Conservation (phyloP, 2,888 invertebrate genomes). For the Cephalotes varians region DNA sequence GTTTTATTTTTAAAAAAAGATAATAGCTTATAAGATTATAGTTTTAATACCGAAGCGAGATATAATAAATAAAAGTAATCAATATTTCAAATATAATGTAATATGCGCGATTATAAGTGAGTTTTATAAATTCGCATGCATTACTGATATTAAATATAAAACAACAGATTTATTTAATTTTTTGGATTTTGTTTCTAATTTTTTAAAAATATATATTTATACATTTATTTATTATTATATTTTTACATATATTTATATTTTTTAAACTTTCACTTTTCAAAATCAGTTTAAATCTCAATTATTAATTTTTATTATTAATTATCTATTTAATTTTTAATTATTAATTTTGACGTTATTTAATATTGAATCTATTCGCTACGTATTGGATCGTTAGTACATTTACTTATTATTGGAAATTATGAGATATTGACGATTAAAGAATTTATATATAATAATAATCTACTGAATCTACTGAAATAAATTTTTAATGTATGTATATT, state of each 20-base stretch:
- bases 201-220: background rate
- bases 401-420: background rate
- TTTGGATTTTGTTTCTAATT: background rate
- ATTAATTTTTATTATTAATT: too few relatives aligned
- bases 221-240: background rate
- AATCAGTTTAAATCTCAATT: background rate
- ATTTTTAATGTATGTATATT: background rate
- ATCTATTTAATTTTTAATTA: too few relatives aligned
- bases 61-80: background rate
- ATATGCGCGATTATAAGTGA: background rate
- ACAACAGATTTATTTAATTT: background rate
- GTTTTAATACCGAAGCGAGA: background rate
- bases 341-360: background rate
- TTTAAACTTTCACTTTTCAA: background rate
- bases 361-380: background rate
- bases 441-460: background rate
- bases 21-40: conserved; percentile 13
- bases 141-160: background rate
- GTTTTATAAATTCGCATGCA: background rate
- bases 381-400: background rate
- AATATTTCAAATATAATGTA: background rate
- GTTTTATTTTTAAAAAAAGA: background rate
- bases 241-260: background rate
- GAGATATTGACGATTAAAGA: background rate
- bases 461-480: background rate